These are phyloP conservation scores for Bettongia penicillata DNA, from an alignment of 2,113 vertebrate species.

Conservation along the genomic window DNA sequence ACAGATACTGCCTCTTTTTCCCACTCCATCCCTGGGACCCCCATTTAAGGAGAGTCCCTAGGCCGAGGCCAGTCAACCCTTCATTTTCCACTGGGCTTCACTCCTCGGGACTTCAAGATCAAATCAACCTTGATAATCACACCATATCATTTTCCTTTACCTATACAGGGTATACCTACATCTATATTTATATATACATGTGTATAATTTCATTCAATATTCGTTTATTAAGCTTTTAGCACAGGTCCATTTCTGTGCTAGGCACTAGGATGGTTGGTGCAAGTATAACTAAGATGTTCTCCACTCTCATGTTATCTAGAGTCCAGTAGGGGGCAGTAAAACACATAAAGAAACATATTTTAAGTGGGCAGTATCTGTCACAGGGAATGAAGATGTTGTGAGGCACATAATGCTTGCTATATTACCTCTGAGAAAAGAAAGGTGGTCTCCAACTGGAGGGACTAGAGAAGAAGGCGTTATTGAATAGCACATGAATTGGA, in stretches of 20 bases:
- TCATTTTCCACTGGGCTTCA: neutral
- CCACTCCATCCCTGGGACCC: neutral
- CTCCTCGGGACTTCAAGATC: neutral
- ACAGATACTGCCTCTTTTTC: neutral
- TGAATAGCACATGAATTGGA: neutral
- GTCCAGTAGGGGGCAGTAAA: neutral
- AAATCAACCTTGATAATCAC: neutral
- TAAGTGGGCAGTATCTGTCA: neutral
- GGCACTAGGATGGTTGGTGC: neutral
- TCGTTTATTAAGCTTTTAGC: neutral
- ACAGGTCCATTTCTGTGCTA: neutral
- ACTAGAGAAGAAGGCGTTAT: neutral
- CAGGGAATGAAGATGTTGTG: neutral
- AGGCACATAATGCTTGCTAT: neutral
- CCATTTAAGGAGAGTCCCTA: neutral
- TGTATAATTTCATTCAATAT: neutral
- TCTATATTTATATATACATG: neutral
- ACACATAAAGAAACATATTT: neutral
- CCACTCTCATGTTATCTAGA: neutral
- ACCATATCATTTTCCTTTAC: neutral
- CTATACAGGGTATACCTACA: neutral
- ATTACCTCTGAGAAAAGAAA: neutral
- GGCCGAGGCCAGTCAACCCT: neutral
- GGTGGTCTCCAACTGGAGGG: neutral
- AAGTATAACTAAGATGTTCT: neutral